These are phyloP conservation scores for Takifugu bimaculatus DNA, from an alignment of 2,113 vertebrate genomes.

Conservation along the genomic window DNA sequence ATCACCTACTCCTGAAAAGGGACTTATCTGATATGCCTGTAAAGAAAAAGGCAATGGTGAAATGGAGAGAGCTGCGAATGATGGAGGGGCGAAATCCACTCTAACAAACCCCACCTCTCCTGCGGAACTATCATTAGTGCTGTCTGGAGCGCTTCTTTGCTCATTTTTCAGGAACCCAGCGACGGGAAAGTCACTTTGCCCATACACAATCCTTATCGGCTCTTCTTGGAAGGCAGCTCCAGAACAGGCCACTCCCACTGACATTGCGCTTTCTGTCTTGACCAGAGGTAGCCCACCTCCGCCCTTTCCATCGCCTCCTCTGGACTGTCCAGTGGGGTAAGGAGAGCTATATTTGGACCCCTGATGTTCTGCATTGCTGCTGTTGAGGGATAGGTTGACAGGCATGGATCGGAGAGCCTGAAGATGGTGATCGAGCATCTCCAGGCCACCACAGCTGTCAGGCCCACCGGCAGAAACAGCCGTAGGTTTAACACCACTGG, in stretches of 20 bases:
- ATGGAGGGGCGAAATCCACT: neutral
- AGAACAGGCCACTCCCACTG: constrained; percentile 64
- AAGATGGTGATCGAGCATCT: constrained; percentile 79
- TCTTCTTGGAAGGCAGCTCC: constrained; percentile 78
- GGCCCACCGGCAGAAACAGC: constrained; percentile 2
- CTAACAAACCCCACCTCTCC: constrained; percentile 66
- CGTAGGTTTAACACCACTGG: constrained; percentile 76
- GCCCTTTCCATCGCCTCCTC: constrained; percentile 57
- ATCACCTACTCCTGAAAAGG: constrained; percentile 77
- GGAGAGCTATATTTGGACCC: constrained; percentile 70
- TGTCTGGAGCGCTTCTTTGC: constrained; percentile 85
- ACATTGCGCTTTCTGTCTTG: constrained; percentile 79
- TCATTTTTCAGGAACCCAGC: constrained; percentile 81
- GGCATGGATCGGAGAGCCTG: constrained; percentile 87
- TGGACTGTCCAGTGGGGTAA: constrained; percentile 43
- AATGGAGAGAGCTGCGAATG: neutral
- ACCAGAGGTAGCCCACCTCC: constrained; percentile 77
- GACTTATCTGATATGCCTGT: constrained; percentile 83
- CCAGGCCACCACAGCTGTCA: constrained; percentile 73
- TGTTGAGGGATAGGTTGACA: constrained; percentile 90
- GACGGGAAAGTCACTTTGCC: constrained; percentile 74
- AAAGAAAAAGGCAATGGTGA: constrained; percentile 18
- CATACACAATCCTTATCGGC: constrained; percentile 78
- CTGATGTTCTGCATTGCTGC: constrained; percentile 67
- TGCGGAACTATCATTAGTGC: constrained; percentile 81